Evolutionary conservation across 1,140 invertebrate species (phyloP), one percentile per base, ranked within the genome.

Genomic region (Danaus melanippus): DNA sequence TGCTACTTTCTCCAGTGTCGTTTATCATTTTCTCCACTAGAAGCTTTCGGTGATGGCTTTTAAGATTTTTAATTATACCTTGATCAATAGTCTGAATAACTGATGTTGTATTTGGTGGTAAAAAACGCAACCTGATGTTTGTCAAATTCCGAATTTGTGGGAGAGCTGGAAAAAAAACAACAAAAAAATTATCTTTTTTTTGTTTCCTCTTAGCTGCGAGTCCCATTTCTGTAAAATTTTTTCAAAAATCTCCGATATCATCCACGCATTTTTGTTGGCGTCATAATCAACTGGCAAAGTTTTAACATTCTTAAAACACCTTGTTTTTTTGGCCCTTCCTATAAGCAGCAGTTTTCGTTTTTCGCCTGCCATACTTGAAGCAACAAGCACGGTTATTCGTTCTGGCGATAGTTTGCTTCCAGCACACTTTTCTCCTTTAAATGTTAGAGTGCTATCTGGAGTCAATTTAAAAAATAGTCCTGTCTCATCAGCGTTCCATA

Each of bases 401-500:
- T 61, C 62, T 46, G 69, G 69, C 41, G 61, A 60, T 32, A 54
- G 50, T 58, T 74, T 68, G 42, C 66, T 66, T 58, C 62, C 67
- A 41, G 44, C 52, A 60, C 62, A 76, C 50, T 62, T 21, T 21
- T 21, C 17, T 21, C 17, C 17, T 21, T 21, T 21, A 5, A 21
- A 21, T 21, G 1, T 21, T 69, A 78, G 58, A 0, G 71, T 76
- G 51, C 74, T 71, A 32, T 79, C 60, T 7, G 76, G 76, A 11
- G 74, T 56, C 32, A 73, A 59, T 63, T 74, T 72, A 62, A 69
- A 87, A 63, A 85, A 87, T 8, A 86, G 47, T 2, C 71, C 74
- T 4, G 71, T 84, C 62, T 87, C 77, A 64, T 86, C 79, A n/a
- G 71, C 72, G 65, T 84, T 88, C 61, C 72, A 87, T 60, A 87